These are phyloP conservation scores for Physeter macrocephalus DNA, from an alignment of 2,113 vertebrate genomes.

Conservation along the genomic window DNA sequence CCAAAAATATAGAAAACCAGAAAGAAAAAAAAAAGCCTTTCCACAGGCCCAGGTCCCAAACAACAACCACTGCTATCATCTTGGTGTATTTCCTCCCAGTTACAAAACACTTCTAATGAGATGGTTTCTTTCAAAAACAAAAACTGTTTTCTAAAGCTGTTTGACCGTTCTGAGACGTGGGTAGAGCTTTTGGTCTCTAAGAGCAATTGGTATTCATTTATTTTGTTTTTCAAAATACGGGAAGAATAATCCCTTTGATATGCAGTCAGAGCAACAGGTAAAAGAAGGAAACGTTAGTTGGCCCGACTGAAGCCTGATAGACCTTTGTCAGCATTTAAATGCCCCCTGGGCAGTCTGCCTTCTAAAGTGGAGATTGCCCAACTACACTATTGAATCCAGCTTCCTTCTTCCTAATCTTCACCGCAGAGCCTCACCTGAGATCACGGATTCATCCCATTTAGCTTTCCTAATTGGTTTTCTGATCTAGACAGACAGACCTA, in stretches of 20 bases:
- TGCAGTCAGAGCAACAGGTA: neutral
- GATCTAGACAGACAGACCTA: neutral
- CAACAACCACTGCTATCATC: neutral
- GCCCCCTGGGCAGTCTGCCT: neutral
- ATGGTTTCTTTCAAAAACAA: conserved; percentile 24
- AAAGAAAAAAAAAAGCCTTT: neutral
- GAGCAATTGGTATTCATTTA: conserved; percentile 55
- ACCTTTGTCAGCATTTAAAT: conserved; percentile 55
- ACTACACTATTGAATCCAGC: neutral
- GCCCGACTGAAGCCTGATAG: neutral
- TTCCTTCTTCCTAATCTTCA: conserved; percentile 55
- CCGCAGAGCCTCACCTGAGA: neutral
- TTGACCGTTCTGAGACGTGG: neutral
- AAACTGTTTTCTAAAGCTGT: neutral
- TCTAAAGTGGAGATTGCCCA: conserved; percentile 53
- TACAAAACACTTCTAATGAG: conserved; percentile 41
- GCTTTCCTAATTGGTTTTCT: neutral
- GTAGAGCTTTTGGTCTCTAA: conserved; percentile 17
- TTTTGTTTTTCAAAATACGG: conserved; percentile 66
- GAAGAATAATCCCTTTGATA: conserved; percentile 52
- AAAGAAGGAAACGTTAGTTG: neutral
- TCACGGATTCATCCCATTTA: neutral
- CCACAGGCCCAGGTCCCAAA: neutral
- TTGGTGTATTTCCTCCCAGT: neutral
- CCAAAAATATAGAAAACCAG: neutral